Evolutionary conservation across 2,888 invertebrate species (phyloP).

Genomic region (Nomada ruficornis): DNA sequence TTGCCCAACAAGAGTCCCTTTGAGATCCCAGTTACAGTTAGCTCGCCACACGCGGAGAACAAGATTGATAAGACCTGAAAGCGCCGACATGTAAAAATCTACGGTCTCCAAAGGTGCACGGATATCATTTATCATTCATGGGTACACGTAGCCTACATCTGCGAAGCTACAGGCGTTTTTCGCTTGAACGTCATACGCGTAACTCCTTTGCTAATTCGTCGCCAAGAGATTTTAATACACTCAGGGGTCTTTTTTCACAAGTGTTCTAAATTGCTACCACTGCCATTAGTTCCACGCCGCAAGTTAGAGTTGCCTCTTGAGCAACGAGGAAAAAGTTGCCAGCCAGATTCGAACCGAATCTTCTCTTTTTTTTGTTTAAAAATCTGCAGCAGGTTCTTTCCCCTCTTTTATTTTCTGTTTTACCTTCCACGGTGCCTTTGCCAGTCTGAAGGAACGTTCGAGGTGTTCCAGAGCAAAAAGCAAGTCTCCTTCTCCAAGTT

Average conservation of each 20-base stretch:
- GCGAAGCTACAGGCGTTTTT: slow-evolving; percentile 3
- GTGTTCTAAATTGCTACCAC: slow-evolving; percentile 3
- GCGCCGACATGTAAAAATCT: background rate
- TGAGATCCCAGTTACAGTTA: background rate
- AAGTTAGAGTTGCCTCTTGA: slow-evolving; percentile 18
- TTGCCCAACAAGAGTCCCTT: background rate
- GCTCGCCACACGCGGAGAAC: background rate
- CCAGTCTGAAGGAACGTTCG: slow-evolving; percentile 39
- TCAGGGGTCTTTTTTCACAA: background rate
- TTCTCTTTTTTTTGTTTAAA: slow-evolving; percentile 23
- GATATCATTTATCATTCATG: slow-evolving; percentile 34
- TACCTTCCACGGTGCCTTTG: slow-evolving; percentile 50
- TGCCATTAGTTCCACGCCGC: background rate
- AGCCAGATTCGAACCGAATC: slow-evolving; percentile 23
- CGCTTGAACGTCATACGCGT: background rate
- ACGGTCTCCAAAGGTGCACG: background rate
- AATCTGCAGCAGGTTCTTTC: background rate
- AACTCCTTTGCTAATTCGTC: slow-evolving; percentile 11
- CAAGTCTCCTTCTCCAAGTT: background rate
- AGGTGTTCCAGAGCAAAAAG: slow-evolving; percentile 8
- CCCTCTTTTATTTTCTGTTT: no score
- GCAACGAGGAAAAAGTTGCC: background rate
- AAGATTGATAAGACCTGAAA: slow-evolving; percentile 21
- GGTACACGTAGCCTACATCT: slow-evolving; percentile 27
- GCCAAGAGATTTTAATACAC: slow-evolving; percentile 26